These are phyloP conservation scores for Hydropsyche tenuis DNA, from an alignment of 1,140 invertebrate genomes.

Conservation along the genomic window DNA sequence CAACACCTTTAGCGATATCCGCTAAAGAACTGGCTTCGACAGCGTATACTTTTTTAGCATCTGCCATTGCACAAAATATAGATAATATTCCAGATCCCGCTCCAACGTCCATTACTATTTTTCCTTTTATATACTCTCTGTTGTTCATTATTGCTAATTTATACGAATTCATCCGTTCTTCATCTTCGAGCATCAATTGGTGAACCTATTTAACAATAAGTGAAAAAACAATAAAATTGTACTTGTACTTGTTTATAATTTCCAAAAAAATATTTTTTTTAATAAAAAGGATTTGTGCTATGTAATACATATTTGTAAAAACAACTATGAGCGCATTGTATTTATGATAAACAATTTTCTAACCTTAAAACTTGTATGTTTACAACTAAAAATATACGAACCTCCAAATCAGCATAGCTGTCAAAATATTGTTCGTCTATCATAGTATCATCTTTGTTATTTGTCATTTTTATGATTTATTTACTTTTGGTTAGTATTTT, in stretches of 20 bases:
- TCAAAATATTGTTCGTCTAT: conserved; percentile 57
- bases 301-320: background rate
- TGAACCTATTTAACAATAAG: conserved; percentile 69
- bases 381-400: conserved; percentile 48
- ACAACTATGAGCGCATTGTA: no score
- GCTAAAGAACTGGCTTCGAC: conserved; percentile 92
- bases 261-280: background rate
- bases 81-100: conserved; percentile 97
- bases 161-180: conserved; percentile 82
- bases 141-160: conserved; percentile 83
- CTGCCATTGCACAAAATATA: conserved; percentile 94
- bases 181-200: conserved; percentile 80
- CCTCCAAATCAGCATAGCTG: conserved; percentile 65
- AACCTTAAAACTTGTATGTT: background rate
- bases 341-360: no score
- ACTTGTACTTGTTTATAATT: background rate
- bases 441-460: background rate
- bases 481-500: background rate
- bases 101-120: conserved; percentile 92
- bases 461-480: conserved; percentile 8
- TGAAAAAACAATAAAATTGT: background rate
- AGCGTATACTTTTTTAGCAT: conserved; percentile 90
- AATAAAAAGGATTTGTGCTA: background rate
- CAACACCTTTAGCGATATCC: conserved; percentile 83
- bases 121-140: conserved; percentile 68